Evolutionary conservation across 2,888 invertebrate species (phyloP), one percentile per base, ranked within the genome.

Genomic region (Drosophila austrosaltans): DNA sequence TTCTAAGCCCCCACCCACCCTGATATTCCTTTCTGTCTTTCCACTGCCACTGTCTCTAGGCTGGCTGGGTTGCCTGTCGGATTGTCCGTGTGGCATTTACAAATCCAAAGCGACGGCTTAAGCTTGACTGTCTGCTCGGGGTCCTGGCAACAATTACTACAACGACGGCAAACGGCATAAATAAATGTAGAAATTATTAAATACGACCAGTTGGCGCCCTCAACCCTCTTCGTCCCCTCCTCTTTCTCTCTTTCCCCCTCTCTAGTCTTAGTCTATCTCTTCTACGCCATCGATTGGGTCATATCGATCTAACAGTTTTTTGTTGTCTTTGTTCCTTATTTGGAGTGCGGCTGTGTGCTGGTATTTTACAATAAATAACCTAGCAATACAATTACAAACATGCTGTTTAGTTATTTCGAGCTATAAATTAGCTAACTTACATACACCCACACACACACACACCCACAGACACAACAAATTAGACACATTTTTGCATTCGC

Each of bases 181-280:
- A 84, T 84, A 81, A 83, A 88, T 84, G 83, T 78, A 77, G 87
- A 77, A 84, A 88, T 84, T 84, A 84, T 84, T 84, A 84, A 84
- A 84, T 84, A 83, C 89, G 83, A 86, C 66, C 88, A 76, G 74
- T 77, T 76, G 82, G 77, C 75, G 72, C 61, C 63, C 76, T 57
- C 71, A 16, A 40, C 3, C 79, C 75, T 16, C 16, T 56, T 44
- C 22, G 16, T 40, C 3, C 79, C 74, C 70, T 57, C 62, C 75
- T 57, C 68, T 63, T 53, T 22, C 16, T 40, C 48, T 5, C 10
- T 10, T 61, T 63, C 75, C 16, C 44, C 4, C 78, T 73, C 72
- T 61, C 28, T 28, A 28, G 3, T 28, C 5, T 28, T 28, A 28
- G 69, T 63, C 54, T 28, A 16, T 40, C 42, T 5, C 7, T 10